Conservation (phyloP, 2,113 vertebrate species). For the Numenius arquata region DNA sequence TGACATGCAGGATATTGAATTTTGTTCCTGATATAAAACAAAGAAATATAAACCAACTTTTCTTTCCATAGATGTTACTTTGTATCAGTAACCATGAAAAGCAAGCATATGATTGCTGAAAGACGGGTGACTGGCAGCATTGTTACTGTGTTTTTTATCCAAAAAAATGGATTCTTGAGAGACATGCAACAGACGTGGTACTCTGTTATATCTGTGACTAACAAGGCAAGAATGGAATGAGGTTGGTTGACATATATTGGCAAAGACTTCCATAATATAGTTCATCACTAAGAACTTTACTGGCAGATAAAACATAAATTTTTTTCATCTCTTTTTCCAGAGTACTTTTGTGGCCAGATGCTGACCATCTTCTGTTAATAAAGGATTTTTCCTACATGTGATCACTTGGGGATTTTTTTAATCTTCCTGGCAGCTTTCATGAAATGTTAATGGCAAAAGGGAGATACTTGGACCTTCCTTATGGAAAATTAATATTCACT, state of each 20-base stretch:
- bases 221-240: not conserved
- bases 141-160: not conserved
- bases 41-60: not conserved
- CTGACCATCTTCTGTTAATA: not conserved
- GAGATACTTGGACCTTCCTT: not conserved
- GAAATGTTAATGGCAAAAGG: not conserved
- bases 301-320: not conserved
- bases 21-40: not conserved
- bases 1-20: not conserved
- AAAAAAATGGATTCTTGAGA: not conserved
- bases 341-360: not conserved
- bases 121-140: not conserved
- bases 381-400: not conserved
- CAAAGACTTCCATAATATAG: not conserved
- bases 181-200: fast-evolving
- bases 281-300: not conserved
- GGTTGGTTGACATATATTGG: not conserved
- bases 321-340: not conserved
- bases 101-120: not conserved
- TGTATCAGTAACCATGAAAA: not conserved
- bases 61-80: not conserved
- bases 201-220: not conserved
- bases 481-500: not conserved
- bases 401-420: not conserved
- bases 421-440: not conserved